A percentile compares a stretch with the other conserved stretches of the same genome.
phyloP scores from a whole-genome alignment of 2,797 vertebrate species.

The Lutjanus campechanus region DNA sequence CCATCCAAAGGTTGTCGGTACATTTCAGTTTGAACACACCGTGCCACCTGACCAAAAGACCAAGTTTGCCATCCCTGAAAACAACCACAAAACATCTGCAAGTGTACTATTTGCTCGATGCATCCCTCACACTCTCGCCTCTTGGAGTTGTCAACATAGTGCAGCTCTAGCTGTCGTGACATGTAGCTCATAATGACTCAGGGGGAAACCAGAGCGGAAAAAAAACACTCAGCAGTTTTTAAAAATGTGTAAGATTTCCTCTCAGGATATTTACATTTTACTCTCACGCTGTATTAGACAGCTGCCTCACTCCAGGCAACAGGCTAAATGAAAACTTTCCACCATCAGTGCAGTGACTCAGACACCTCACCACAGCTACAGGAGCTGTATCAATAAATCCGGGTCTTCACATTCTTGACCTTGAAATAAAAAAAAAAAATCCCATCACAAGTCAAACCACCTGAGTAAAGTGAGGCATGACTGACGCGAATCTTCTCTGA shows the following conservation, averaged over 20 bases:
- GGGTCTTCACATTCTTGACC: slow-evolving; percentile 16
- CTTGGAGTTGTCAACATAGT: background rate
- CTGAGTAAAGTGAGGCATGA: slow-evolving; percentile 11
- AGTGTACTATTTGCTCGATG: background rate
- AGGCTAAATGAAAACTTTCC: background rate
- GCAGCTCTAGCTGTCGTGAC: background rate
- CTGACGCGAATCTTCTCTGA: slow-evolving; percentile 20
- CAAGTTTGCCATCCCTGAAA: background rate
- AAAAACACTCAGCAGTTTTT: background rate
- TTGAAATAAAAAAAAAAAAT: slow-evolving; percentile 21
- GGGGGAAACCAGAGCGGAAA: background rate
- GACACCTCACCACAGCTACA: slow-evolving; percentile 11
- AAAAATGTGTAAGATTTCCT: background rate
- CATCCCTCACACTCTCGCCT: background rate
- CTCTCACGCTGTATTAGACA: background rate
- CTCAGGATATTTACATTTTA: background rate
- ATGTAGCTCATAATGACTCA: background rate
- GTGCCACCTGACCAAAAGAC: background rate
- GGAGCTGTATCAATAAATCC: slow-evolving; percentile 18
- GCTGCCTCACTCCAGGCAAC: slow-evolving; percentile 1
- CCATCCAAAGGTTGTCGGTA: background rate
- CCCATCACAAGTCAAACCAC: slow-evolving; percentile 4
- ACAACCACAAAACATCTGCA: background rate
- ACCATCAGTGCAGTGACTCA: slow-evolving; percentile 14
- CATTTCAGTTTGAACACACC: background rate